Evolutionary conservation across 2,888 invertebrate species (phyloP), one percentile per base, ranked within the genome.

Genomic region (Uloborus plumipes): DNA sequence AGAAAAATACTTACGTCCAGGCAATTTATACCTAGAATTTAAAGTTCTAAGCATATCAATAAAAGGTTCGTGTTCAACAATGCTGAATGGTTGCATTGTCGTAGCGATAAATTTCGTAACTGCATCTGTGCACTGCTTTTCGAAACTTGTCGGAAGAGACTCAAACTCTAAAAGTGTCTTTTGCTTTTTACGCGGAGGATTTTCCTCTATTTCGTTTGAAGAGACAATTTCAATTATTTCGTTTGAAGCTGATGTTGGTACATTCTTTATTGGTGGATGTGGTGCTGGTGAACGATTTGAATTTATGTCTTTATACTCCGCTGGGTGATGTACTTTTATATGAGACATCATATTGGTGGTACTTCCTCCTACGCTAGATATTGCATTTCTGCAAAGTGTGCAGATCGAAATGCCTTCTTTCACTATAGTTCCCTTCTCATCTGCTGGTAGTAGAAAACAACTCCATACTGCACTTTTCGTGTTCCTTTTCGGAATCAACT

Each of bases 401-500:
- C 64, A 64, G 31, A 69, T 11, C 2, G 69, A 51, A 14, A 69
- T 14, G 53, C 53, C 53, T 22, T 55, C 69, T 2, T 14, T 7
- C 1, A 69, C 51, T 26, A 51, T 1, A 22, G 2, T 20, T 4
- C 69, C 69, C 1, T 51, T 11, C 20, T 69, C 51, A 51, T 14
- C 13, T 13, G 20, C 69, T 26, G 69, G 69, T 1, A 51, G 26
- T 15, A 51, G 53, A 69, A 20, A 69, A 69, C 4, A 69, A 51
- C 22, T 69, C 69, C 69, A 69, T 26, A 69, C 31, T 2, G 22
- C 15, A 69, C 69, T 69, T 51, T 69, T 69, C 9, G 53, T 53
- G 11, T 47, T 51, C 31, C 53, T 51, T 26, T 49, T 64, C 3
- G 13, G 31, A 22, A 64, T n/a, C 2, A 69, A 18, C 18, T 26